These are phyloP conservation scores for Genyomyrus donnyi DNA, from an alignment of 2,113 vertebrate species.

Conservation along the genomic window DNA sequence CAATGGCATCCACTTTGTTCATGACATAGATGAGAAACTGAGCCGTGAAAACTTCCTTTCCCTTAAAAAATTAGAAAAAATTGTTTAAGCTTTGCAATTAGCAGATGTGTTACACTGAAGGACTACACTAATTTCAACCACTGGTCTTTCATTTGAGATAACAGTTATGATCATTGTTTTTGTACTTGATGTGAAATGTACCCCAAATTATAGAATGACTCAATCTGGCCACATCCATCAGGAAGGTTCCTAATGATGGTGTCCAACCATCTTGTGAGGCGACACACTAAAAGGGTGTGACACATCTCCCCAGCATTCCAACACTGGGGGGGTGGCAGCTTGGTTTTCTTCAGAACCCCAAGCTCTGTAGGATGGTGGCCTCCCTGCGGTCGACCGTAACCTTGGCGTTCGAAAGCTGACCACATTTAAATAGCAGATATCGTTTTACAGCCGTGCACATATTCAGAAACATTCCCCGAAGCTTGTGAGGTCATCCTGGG, in stretches of 20 bases:
- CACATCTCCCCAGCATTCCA: background rate
- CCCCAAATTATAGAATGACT: background rate
- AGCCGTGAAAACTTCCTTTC: background rate
- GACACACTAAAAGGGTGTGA: background rate
- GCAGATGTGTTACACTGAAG: background rate
- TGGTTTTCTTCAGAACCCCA: background rate
- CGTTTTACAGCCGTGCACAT: background rate
- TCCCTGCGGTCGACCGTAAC: background rate
- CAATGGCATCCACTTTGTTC: background rate
- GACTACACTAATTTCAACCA: background rate
- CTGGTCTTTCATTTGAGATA: background rate
- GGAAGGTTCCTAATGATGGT: background rate
- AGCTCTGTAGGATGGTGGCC: background rate
- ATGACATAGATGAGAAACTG: background rate
- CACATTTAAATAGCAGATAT: slow-evolving; percentile 9
- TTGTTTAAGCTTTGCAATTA: background rate
- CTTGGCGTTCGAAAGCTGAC: background rate
- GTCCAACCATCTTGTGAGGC: background rate
- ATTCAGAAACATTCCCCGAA: background rate
- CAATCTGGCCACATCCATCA: background rate
- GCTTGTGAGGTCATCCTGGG: background rate
- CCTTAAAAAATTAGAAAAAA: background rate
- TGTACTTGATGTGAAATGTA: background rate
- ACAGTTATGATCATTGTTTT: background rate
- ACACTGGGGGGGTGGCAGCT: background rate